A percentile compares a stretch with the other conserved stretches of the same genome.
These are phyloP conservation scores for Agrotis segetum DNA, from an alignment of 2,888 invertebrate genomes.

Conservation along the genomic window DNA sequence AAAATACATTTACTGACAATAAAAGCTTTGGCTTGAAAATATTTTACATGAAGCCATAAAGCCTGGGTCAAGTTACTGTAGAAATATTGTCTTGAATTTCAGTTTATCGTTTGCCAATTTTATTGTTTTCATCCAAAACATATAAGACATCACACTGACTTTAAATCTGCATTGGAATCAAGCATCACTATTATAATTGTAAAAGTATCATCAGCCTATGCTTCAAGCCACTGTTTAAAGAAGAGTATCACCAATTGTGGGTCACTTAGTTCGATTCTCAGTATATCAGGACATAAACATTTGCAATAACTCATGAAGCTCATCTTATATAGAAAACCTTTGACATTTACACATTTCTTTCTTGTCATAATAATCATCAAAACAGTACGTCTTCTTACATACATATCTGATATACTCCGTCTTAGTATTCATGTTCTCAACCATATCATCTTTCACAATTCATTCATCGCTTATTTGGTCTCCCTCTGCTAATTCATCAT, in stretches of 20 bases:
- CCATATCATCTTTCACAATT: neutral
- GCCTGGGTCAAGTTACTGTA: conserved; percentile 23
- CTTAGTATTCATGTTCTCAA: neutral
- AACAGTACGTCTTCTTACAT: neutral
- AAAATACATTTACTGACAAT: conserved; percentile 51
- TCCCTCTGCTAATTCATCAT: neutral
- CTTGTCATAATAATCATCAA: neutral
- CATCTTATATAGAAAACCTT: neutral
- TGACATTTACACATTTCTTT: neutral
- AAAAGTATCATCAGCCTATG: too few species aligned
- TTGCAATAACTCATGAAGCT: neutral
- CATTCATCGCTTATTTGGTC: neutral
- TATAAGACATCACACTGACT: neutral
- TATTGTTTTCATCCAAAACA: neutral
- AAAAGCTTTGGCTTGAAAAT: conserved; percentile 34
- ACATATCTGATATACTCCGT: neutral
- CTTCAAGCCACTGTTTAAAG: too few species aligned
- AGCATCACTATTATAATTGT: neutral
- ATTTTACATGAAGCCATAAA: conserved; percentile 38
- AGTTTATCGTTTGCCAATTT: conserved; percentile 14
- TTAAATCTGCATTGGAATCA: neutral
- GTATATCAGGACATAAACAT: too few species aligned
- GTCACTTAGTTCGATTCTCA: too few species aligned
- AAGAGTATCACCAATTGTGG: too few species aligned
- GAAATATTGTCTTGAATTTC: conserved; percentile 33